Evolutionary conservation across 2,888 invertebrate genomes (phyloP), one percentile per base, ranked within the genome.

Genomic region (Ophioninae sp.): DNA sequence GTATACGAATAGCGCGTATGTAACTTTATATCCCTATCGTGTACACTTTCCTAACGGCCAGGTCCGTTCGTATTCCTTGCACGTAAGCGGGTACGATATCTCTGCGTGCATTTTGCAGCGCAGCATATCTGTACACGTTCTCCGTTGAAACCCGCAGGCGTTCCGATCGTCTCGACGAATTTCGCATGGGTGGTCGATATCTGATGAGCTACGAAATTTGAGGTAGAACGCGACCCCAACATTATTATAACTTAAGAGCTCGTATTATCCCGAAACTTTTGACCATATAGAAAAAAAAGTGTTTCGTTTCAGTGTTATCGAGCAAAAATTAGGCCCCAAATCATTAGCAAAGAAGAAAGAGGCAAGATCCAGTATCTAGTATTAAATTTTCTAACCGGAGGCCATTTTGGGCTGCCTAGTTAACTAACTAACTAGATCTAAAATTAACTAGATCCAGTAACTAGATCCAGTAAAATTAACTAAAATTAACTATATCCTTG

Each of bases 21-120:
- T 90, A 91, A 91, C 87, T 86, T 88, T 91, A 91, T 88, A 91
- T 88, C 87, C 85, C 56, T 61, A 82, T 79, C 83, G 85, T 82
- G 80, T 79, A 75, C 68, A 23, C 71, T 56, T 37, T 44, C 22
- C 41, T 37, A 41, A 74, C 75, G 59, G 79, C 78, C 81, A 67
- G 61, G 41, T 69, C 63, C 85, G 85, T 86, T 86, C 75, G 81
- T 80, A 77, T 79, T 74, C 73, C 59, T 73, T 65, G 78, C 82
- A 79, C 69, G 63, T 65, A 13, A 64, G 56, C 67, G 22, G 37
- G 20, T 58, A 56, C 22, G 44, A 68, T 65, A 68, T 30, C n/a
- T 44, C 23, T 22, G 23, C 71, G 64, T 79, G 65, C 78, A 63
- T 61, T 69, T 41, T 69, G 37, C 69, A 41, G 3, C 61, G 56